These are phyloP conservation scores for Meloidogyne floridensis DNA, from an alignment of 1,140 invertebrate genomes.

Conservation along the genomic window DNA sequence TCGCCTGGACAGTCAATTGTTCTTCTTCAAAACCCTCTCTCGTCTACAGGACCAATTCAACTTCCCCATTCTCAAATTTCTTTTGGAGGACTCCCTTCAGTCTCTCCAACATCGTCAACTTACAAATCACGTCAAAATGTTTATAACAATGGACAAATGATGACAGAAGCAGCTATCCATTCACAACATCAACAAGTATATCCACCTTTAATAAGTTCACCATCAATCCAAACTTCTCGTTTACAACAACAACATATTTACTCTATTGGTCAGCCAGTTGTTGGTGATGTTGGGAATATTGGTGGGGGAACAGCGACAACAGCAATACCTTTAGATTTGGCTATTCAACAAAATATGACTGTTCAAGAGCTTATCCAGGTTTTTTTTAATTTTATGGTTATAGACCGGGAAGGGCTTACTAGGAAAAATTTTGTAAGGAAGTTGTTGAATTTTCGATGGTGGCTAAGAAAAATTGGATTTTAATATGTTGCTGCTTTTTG, in stretches of 20 bases:
- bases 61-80: constrained; percentile 1
- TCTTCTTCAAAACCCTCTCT: background rate
- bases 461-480: no score
- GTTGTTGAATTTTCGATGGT: no score
- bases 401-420: no score
- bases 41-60: background rate
- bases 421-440: no score
- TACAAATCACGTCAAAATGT: background rate
- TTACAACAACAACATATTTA: constrained; percentile 20
- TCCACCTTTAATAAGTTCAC: background rate
- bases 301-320: background rate
- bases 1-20: constrained; percentile 20
- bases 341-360: constrained; percentile 27
- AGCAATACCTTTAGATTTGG: constrained; percentile 26
- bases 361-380: constrained; percentile 27
- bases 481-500: no score
- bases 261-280: background rate
- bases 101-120: background rate
- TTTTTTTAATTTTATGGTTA: background rate
- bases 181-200: constrained; percentile 12
- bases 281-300: background rate
- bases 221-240: background rate
- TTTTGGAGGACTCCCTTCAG: background rate
- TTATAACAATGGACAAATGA: background rate
- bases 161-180: background rate